These are phyloP conservation scores for Notarius lentiginosus DNA, from an alignment of 2,113 vertebrate genomes.

Conservation along the genomic window DNA sequence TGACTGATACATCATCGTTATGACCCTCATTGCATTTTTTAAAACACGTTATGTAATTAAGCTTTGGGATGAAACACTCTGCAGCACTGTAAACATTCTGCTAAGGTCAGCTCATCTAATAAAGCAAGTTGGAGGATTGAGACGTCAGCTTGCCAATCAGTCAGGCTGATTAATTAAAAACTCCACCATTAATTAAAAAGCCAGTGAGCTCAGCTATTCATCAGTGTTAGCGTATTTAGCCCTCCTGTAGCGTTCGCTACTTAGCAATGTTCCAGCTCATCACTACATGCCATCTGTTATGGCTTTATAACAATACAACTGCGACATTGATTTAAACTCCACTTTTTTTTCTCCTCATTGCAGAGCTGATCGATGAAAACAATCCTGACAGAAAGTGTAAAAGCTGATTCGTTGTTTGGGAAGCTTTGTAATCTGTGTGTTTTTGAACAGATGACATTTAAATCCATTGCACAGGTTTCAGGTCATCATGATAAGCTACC, in stretches of 20 bases:
- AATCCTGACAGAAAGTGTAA: not conserved
- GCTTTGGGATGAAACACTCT: not conserved
- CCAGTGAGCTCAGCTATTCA: not conserved
- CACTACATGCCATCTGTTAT: slow-evolving; percentile 3
- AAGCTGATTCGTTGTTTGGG: not conserved
- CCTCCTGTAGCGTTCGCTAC: not conserved
- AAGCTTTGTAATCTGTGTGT: not conserved
- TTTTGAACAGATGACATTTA: slow-evolving; percentile 34
- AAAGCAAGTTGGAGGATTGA: slow-evolving; percentile 2
- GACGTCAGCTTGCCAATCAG: slow-evolving; percentile 18
- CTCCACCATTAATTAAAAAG: slow-evolving; percentile 19
- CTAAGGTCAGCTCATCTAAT: not conserved
- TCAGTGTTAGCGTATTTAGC: not conserved
- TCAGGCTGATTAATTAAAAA: slow-evolving; percentile 25
- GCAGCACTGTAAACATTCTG: not conserved
- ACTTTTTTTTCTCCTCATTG: not conserved
- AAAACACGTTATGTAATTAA: not conserved
- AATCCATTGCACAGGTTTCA: slow-evolving; percentile 46
- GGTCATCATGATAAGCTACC: slow-evolving; percentile 26
- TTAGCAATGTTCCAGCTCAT: slow-evolving; percentile 1
- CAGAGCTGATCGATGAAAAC: not conserved
- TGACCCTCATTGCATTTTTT: not conserved
- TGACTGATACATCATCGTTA: not conserved
- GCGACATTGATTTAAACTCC: not conserved
- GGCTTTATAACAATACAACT: not conserved